Base-by-base conservation (phyloP, 1,140 invertebrate genomes). In the Homalodisca vitripennis region DNA sequence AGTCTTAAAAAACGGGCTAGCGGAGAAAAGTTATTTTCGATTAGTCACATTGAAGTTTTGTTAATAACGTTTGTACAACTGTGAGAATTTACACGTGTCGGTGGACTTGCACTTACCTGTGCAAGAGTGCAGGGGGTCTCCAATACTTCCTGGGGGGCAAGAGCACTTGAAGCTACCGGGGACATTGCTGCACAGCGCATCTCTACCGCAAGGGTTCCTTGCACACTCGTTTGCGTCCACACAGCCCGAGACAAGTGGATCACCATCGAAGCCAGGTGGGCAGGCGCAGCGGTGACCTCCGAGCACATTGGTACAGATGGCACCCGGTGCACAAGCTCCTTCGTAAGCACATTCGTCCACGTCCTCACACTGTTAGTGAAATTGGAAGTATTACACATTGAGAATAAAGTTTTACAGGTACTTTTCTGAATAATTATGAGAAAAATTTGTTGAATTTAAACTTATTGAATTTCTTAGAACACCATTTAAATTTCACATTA, bases 211-310 rank as follows among this genome's bases (percentile, higher is more conserved):
- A 41, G 89, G 87, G 68, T 79, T 81, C 68, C 83, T 80, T 17
- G 83, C 77, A 73, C 91, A 93, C 77, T 92, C 91, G 77, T 92
- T 84, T 17, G 86, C 76, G 76, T 92, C 90, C 20, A 75, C 74
- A 74, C 89, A 93, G 64, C 89, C 89, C n/a, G 80, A 81, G 12
- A 73, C 70, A 57, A 78, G 76, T 31, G 87, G 83, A 75, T 92
- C 89, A 26, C 92, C 92, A 27, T 88, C 85, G 78, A 85, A 92
- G 57, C 94, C 94, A 47, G 84, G 78, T 30, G 91, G 91, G 79
- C 94, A 97, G 73, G 89, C 86, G 82, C 94, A 97, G 74, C 86
- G 85, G 80, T 89, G 87, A 46, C 87, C 87, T 67, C 93, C 94
- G 26, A 87, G 85, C 20, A 90, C 77, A 80, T 95, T 95, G 13